Conservation (phyloP, 2,113 vertebrate species). For the Pholis gunnellus region DNA sequence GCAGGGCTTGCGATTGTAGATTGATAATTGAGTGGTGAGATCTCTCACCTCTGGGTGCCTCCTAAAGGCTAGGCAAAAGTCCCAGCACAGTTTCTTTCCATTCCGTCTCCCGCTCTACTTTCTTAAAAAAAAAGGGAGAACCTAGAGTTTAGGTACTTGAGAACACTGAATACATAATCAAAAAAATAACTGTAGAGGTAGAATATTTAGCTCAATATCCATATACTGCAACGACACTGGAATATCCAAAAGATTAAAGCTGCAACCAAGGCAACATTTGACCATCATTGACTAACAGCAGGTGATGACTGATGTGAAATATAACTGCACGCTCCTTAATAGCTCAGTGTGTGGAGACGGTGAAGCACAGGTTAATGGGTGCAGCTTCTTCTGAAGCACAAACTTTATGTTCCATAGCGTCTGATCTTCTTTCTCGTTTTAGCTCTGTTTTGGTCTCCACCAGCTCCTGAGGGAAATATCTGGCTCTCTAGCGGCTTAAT, state of each 20-base stretch:
- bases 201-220: not conserved
- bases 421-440: not conserved
- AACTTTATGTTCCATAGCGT: not conserved
- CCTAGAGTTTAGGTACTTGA: not conserved
- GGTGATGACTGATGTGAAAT: not conserved
- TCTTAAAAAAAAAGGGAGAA: not conserved
- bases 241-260: not conserved
- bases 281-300: not conserved
- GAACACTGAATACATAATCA: not conserved
- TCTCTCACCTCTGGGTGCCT: constrained; percentile 13
- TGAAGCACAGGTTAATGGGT: not conserved
- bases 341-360: not conserved
- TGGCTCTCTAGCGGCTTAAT: too few relatives aligned
- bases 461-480: not conserved
- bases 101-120: not conserved
- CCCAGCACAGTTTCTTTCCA: not conserved
- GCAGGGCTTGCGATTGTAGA: not conserved
- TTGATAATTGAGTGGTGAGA: constrained; percentile 8
- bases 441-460: not conserved
- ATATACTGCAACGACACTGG: not conserved
- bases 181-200: not conserved
- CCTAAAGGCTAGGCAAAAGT: not conserved
- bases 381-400: not conserved
- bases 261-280: not conserved
- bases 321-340: not conserved